These are phyloP conservation scores for Bradypodion ventrale DNA, from an alignment of 2,797 vertebrate genomes.

Conservation along the genomic window DNA sequence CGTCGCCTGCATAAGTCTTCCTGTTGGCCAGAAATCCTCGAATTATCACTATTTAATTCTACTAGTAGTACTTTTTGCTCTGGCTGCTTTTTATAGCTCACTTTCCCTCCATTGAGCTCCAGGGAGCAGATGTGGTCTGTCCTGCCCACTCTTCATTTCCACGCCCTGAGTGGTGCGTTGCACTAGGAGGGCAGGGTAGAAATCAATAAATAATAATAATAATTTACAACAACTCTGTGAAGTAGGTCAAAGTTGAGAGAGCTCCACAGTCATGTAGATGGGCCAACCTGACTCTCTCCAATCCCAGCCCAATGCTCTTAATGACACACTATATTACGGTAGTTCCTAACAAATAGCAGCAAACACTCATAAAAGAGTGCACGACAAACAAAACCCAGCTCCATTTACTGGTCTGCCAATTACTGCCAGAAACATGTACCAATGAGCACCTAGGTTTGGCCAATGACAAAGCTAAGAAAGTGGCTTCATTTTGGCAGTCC, in stretches of 20 bases:
- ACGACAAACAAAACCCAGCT: too few species aligned
- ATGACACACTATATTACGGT: background rate
- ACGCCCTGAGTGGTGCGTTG: too few species aligned
- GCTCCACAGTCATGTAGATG: background rate
- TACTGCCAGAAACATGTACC: too few species aligned
- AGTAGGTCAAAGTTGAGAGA: background rate
- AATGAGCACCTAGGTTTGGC: too few species aligned
- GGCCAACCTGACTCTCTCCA: background rate
- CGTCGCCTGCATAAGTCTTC: background rate
- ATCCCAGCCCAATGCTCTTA: background rate
- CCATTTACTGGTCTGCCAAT: too few species aligned
- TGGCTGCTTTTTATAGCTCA: background rate
- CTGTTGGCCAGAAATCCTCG: background rate
- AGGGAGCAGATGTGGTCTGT: background rate
- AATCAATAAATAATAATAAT: too few species aligned
- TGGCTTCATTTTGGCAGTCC: too few species aligned
- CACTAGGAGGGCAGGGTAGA: too few species aligned
- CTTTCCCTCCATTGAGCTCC: background rate
- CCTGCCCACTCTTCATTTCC: background rate
- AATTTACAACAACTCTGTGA: background rate
- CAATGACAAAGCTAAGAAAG: too few species aligned
- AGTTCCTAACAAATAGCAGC: background rate
- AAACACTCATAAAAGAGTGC: background rate
- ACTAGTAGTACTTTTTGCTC: too few species aligned
- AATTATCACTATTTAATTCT: background rate